phyloP scores from a whole-genome alignment of 2,797 vertebrate genomes.

The Cuniculus paca region DNA sequence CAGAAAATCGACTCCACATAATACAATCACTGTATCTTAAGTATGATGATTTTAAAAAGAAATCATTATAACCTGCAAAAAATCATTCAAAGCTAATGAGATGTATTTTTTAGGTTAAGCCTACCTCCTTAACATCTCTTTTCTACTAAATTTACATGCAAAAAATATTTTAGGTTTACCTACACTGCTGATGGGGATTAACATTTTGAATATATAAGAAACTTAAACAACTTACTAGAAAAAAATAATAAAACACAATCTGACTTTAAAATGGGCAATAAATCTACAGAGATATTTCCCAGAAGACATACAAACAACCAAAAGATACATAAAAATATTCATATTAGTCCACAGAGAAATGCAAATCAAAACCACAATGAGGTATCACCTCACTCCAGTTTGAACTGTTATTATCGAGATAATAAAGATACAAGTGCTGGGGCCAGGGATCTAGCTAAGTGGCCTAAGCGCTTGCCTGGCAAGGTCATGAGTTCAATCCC shows the following conservation, averaged over 20 bases:
- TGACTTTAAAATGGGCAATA: not conserved
- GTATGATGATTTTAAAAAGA: not conserved
- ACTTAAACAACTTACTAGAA: not conserved
- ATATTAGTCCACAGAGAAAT: not conserved
- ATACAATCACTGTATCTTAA: not conserved
- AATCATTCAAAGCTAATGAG: not conserved
- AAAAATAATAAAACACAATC: not conserved
- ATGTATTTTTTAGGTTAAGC: not conserved
- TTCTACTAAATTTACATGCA: constrained; percentile 18
- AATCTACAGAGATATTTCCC: not conserved
- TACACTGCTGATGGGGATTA: not conserved
- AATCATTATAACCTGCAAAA: not conserved
- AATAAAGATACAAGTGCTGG: not conserved
- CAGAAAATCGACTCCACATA: constrained; percentile 16
- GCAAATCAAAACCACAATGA: not conserved
- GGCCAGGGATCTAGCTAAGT: too few species aligned
- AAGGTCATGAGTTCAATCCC: too few species aligned
- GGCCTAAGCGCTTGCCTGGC: too few species aligned
- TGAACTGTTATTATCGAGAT: not conserved
- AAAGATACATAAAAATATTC: not conserved
- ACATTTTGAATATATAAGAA: not conserved
- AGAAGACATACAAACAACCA: not conserved
- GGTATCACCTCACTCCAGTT: not conserved
- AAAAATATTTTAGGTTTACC: not conserved
- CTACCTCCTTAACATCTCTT: not conserved